These are phyloP conservation scores for Caenorhabditis imperialis DNA, from an alignment of 2,888 invertebrate genomes.

Conservation along the genomic window DNA sequence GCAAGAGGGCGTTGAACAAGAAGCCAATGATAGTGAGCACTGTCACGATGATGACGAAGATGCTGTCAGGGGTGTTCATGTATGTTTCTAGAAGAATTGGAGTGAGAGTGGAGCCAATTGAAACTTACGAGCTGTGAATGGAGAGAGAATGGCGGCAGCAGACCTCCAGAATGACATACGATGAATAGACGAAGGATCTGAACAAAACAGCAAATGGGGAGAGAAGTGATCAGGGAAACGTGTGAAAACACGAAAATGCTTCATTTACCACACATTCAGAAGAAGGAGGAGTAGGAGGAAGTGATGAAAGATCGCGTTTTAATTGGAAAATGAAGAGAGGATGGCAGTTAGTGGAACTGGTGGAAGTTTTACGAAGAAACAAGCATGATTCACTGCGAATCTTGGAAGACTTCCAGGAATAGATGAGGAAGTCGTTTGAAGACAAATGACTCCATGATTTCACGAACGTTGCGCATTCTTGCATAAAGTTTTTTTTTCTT, in stretches of 20 bases:
- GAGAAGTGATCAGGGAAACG: constrained; percentile 12
- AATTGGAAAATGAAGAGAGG: too few species aligned
- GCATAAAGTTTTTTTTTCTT: too few species aligned
- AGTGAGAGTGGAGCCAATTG: neutral
- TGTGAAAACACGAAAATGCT: constrained; percentile 9
- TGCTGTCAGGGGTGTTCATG: constrained; percentile 32
- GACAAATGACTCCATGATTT: too few species aligned
- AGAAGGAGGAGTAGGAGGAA: too few species aligned
- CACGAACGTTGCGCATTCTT: too few species aligned
- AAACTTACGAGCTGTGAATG: constrained; percentile 32
- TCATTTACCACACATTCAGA: constrained; percentile 10
- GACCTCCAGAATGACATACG: constrained; percentile 31
- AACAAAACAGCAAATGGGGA: constrained; percentile 3
- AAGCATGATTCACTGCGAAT: too few species aligned
- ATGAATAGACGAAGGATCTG: constrained; percentile 6
- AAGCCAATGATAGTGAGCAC: constrained; percentile 29
- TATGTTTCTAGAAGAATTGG: constrained; percentile 30
- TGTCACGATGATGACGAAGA: constrained; percentile 26
- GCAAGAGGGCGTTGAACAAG: constrained; percentile 16
- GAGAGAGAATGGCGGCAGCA: constrained; percentile 19
- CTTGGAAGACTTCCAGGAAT: too few species aligned
- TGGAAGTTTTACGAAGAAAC: too few species aligned
- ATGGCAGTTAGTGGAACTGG: too few species aligned
- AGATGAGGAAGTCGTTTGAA: too few species aligned
- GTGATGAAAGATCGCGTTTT: neutral